A percentile compares a stretch with the other conserved stretches of the same genome.
These are phyloP conservation scores for Aporophyla lueneburgensis DNA, from an alignment of 2,888 invertebrate species.

Conservation along the genomic window DNA sequence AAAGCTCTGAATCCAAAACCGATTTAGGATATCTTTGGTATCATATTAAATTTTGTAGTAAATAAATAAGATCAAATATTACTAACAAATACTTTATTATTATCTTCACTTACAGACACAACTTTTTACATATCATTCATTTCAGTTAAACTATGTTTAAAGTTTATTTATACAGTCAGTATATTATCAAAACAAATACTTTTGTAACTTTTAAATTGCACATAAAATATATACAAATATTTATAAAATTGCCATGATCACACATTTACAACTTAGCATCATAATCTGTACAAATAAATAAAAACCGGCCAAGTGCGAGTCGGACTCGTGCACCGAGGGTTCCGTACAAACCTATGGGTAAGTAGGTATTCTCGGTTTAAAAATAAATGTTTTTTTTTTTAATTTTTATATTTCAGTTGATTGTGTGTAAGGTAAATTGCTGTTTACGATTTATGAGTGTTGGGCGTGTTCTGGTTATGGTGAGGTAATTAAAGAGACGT, in stretches of 20 bases:
- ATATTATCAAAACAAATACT: slow-evolving; percentile 7
- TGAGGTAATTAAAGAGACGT: no score
- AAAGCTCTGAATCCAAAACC: background rate
- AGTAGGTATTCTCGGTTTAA: no score
- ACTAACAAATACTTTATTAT: slow-evolving; percentile 56
- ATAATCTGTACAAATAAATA: slow-evolving; percentile 63
- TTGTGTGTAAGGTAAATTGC: no score
- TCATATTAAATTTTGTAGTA: background rate
- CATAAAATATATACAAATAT: slow-evolving; percentile 45
- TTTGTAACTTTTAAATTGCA: slow-evolving; percentile 20
- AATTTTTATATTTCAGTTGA: no score
- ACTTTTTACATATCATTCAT: slow-evolving; percentile 49
- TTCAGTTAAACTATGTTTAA: slow-evolving; percentile 29
- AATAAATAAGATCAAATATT: background rate
- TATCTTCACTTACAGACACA: slow-evolving; percentile 45
- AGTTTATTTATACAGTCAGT: slow-evolving; percentile 24
- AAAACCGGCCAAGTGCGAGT: no score
- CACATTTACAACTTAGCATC: slow-evolving; percentile 60
- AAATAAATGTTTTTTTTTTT: no score
- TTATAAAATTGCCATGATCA: slow-evolving; percentile 53
- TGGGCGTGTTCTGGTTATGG: no score
- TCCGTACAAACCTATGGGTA: no score
- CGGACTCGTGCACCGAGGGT: no score
- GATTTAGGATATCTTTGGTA: background rate
- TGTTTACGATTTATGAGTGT: no score